Conservation (phyloP, 2,888 invertebrate species). For the Lysandra bellargus region DNA sequence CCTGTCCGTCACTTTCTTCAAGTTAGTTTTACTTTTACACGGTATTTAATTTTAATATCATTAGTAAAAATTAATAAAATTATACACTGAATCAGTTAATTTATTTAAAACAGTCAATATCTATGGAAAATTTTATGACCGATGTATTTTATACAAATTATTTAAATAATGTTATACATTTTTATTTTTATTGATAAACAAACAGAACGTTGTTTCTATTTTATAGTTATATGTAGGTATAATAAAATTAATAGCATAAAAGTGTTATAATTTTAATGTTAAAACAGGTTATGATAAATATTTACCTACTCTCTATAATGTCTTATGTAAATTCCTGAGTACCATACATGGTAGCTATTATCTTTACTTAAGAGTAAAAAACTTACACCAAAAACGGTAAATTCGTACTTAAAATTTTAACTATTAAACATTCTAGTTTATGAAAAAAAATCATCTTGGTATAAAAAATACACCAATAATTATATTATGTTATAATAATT, state of each 20-base stretch:
- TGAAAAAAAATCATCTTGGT: too few relatives aligned
- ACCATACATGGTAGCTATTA: not conserved
- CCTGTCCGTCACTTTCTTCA: not conserved
- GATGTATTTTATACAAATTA: slow-evolving; percentile 1
- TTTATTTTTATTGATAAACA: slow-evolving; percentile 14
- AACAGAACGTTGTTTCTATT: not conserved
- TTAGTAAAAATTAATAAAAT: slow-evolving; percentile 13
- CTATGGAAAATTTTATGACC: not conserved
- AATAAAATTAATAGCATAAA: slow-evolving; percentile 5
- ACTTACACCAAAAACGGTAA: not conserved
- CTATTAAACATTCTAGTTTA: too few relatives aligned
- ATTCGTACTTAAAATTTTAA: not conserved
- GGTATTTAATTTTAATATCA: not conserved
- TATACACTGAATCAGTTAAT: not conserved
- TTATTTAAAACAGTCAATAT: slow-evolving; percentile 3
- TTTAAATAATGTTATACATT: slow-evolving; percentile 9
- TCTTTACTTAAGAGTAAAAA: not conserved
- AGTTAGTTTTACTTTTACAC: not conserved
- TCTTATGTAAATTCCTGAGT: not conserved
- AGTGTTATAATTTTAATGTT: slow-evolving; percentile 20
- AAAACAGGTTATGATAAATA: slow-evolving; percentile 1
- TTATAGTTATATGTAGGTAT: not conserved
- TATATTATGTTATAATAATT: too few relatives aligned
- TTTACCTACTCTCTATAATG: not conserved
- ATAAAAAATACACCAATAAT: too few relatives aligned